Base-by-base conservation (phyloP, 1,140 invertebrate species). In the Vanessa tameamea region DNA sequence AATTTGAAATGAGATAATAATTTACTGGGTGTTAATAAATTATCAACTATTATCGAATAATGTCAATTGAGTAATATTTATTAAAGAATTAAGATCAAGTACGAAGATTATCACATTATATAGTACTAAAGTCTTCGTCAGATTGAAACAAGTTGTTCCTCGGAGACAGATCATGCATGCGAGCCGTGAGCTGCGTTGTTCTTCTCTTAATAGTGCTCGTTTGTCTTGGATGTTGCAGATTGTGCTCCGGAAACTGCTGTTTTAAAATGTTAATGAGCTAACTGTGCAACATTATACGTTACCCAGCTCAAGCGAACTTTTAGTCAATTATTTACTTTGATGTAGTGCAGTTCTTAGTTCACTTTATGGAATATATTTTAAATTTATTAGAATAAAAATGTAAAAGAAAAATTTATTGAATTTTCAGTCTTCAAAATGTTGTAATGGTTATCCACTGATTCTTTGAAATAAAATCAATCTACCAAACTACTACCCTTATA, bases 261-360 rank as follows among this genome's bases (percentile, higher is more conserved):
- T 66, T 55, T 68, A 55, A 67, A 67, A 68, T 68, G 66, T 20
- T 68, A 68, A 68, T 57, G 51, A 68, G 51, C n/a, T 68, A 55
- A 68, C 15, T 37, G 53, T 43, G 51, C 66, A 66, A 31, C 23
- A 16, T 43, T 13, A 47, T 55, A 68, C 48, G 66, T 37, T 68
- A 8, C 66, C n/a, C 1, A 16, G 47, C 8, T 61, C 14, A 31
- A 15, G 57, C 26, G 15, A 61, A 61, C 16, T 61, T 61, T 37
- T 61, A 37, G 16, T 37, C 57, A 37, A 31, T 61, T 61, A 61
- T 61, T 61, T 15, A 37, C 57, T 61, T 61, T 61, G 16, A 55
- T 16, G 55, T 59, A 26, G 37, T 43, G 9, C 37, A 9, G 37
- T 43, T 43, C 37, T 43, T 43, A 43, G 37, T 43, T 43, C 37